Evolutionary conservation across 2,888 invertebrate species (phyloP).

Genomic region (Micoletzkya japonica): DNA sequence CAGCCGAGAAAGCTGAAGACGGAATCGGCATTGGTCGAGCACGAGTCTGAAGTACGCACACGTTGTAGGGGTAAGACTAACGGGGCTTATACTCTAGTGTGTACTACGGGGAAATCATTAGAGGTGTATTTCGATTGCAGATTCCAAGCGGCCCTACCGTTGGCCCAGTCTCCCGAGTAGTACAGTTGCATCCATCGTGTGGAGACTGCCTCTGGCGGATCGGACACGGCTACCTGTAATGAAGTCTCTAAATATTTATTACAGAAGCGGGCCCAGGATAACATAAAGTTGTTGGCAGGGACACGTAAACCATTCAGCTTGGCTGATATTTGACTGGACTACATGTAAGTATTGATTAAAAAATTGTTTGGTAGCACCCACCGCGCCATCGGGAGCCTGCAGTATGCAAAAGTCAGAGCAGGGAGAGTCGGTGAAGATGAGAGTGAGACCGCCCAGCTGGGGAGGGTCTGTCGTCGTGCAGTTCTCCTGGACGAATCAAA

Average conservation of each 20-base stretch:
- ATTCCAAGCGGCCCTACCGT: not conserved
- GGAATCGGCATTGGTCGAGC: slow-evolving; percentile 3
- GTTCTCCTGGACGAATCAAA: not conserved
- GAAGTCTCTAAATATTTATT: no score
- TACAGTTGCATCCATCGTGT: slow-evolving; percentile 22
- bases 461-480: not conserved
- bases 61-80: not conserved
- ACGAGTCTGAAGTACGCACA: not conserved
- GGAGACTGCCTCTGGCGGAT: no score
- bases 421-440: slow-evolving; percentile 13
- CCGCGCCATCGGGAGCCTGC: no score
- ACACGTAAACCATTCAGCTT: no score
- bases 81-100: no score
- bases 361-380: no score
- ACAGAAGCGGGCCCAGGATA: no score
- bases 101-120: not conserved
- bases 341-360: no score
- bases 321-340: no score
- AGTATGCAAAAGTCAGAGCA: slow-evolving; percentile 12
- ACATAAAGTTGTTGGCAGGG: no score
- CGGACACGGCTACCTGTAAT: no score
- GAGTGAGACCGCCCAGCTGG: slow-evolving; percentile 11
- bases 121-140: no score
- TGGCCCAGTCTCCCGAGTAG: slow-evolving; percentile 13
- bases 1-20: slow-evolving; percentile 20